Evolutionary conservation across 2,797 vertebrate species (phyloP).

Genomic region (Schizopygopsis pylzovi): DNA sequence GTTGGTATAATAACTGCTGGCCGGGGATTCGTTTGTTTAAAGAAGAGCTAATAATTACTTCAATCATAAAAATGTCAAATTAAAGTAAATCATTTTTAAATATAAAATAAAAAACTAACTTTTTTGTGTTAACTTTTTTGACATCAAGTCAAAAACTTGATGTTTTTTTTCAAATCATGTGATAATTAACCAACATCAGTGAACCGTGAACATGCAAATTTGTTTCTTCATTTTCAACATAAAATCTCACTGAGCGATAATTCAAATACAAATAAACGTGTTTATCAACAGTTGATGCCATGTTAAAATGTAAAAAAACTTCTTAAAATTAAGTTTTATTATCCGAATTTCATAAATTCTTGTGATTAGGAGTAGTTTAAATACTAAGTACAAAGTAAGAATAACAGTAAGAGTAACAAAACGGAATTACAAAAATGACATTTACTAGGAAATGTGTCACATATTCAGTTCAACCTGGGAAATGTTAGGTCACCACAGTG

Average conservation of each 20-base stretch:
- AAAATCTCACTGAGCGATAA: not conserved
- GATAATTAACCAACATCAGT: no score
- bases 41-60: no score
- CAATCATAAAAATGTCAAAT: no score
- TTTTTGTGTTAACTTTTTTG: no score
- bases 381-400: not conserved
- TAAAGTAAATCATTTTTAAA: no score
- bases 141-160: no score
- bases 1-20: no score
- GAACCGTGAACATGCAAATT: no score
- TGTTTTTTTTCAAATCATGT: no score
- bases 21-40: no score
- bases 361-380: not conserved
- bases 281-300: not conserved
- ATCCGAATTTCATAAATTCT: not conserved
- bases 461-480: not conserved
- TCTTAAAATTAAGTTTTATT: not conserved
- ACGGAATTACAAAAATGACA: not conserved
- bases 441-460: not conserved
- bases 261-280: not conserved
- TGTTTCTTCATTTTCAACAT: no score
- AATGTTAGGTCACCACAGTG: slow-evolving; percentile 36
- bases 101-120: no score
- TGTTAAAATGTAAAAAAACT: not conserved
- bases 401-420: not conserved